Base-by-base conservation (phyloP, 2,888 invertebrate genomes). In the Acanthosoma haemorrhoidale region DNA sequence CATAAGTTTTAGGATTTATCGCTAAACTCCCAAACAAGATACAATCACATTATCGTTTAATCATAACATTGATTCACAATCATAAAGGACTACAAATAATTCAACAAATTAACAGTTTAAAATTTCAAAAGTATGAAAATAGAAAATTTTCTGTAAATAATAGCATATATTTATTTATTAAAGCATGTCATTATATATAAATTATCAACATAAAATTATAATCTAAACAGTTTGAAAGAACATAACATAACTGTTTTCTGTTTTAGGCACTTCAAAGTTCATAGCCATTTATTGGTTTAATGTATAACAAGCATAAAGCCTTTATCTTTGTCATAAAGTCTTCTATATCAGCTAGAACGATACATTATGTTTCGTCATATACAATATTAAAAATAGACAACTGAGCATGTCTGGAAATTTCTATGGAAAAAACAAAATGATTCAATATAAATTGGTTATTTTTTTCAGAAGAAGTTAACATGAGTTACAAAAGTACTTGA, bases 211-310 rank as follows among this genome's bases (percentile, higher is more conserved):
- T 51, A 51, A 51, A 51, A n/a, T 29, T 16, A 51, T 51, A 51
- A 51, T 21, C 51, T 51, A 51, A 51, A 51, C 25, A 51, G 21
- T n/a, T 51, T 32, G 2, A 51, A 51, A 51, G 29, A 51, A 51
- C 51, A 18, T 51, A 51, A 51, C 51, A 51, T 21, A 51, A 51
- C 29, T 51, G 21, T 51, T 51, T 51, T 51, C 25, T 51, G 51
- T 73, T 73, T 73, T 73, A 73, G 73, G 73, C 73, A 73, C 73
- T 73, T 73, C 70, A 70, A 64, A 73, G 71, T 73, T 73, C 73
- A 73, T 73, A 73, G 73, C 71, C 72, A 72, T 72, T 72, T 73
- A 73, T 69, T 69, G 72, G 68, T 73, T 73, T 69, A 68, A 61
- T 43, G 43, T 67, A 67, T 67, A 67, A 51, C 57, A 57, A 57